Evolutionary conservation across 2,113 vertebrate genomes (phyloP).

Genomic region (Cynocephalus volans): DNA sequence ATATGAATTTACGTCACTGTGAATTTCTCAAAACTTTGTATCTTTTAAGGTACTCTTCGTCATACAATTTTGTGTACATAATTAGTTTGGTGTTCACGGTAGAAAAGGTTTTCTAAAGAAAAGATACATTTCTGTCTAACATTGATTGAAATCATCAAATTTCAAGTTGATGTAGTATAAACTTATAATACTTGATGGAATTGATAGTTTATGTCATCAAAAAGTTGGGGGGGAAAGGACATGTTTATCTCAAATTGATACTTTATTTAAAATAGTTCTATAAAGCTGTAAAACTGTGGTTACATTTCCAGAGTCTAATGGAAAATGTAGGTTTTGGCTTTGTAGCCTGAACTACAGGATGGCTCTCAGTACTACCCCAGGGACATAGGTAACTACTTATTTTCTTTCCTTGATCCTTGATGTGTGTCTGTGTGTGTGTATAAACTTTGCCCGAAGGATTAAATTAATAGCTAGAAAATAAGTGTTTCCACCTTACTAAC

Average conservation of each 20-base stretch:
- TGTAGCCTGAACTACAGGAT: neutral
- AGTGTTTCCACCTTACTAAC: neutral
- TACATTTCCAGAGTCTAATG: neutral
- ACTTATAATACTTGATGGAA: neutral
- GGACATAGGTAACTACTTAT: neutral
- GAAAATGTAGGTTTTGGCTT: neutral
- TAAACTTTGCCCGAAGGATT: neutral
- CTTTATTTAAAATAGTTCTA: slow-evolving; percentile 50
- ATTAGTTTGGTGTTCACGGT: neutral
- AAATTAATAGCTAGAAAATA: slow-evolving; percentile 14
- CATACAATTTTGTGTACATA: neutral
- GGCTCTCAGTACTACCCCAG: neutral
- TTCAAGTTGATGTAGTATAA: neutral
- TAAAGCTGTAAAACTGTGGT: neutral
- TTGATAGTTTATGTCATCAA: neutral
- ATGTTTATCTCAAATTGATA: neutral
- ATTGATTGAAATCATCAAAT: neutral
- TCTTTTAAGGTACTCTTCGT: neutral
- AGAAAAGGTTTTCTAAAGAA: neutral
- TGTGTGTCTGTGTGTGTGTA: neutral
- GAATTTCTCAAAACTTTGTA: neutral
- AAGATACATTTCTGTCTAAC: neutral
- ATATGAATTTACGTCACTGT: neutral
- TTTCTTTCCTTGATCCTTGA: neutral
- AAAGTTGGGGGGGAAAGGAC: neutral